Evolutionary conservation across 2,113 vertebrate species (phyloP).

Genomic region (Callipepla squamata): DNA sequence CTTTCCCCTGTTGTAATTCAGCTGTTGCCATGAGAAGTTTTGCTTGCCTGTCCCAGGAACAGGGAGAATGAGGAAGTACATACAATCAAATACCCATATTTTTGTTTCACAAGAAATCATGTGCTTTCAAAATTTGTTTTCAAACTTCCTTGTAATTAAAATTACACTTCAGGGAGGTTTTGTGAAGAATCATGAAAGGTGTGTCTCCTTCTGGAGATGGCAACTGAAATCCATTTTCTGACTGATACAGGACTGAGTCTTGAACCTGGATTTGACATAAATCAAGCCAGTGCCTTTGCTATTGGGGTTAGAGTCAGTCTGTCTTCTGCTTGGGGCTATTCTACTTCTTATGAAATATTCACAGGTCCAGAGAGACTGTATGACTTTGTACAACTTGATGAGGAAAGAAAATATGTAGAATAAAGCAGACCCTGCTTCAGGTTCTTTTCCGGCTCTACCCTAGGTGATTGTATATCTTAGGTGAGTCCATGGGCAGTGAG

Average conservation of each 20-base stretch:
- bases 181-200: background rate
- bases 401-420: background rate
- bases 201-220: background rate
- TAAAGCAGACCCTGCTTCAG: background rate
- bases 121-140: background rate
- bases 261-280: slow-evolving; percentile 27
- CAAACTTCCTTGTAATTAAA: background rate
- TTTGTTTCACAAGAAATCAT: background rate
- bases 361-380: slow-evolving; percentile 16
- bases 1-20: background rate
- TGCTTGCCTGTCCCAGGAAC: background rate
- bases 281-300: slow-evolving; percentile 5
- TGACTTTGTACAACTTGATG: slow-evolving; percentile 14
- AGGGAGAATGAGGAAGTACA: background rate
- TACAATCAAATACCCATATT: background rate
- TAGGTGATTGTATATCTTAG: background rate
- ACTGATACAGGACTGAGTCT: background rate
- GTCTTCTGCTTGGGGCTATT: slow-evolving; percentile 59
- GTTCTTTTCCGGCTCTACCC: background rate
- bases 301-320: slow-evolving; percentile 21
- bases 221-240: background rate
- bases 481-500: background rate
- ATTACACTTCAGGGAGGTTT: background rate
- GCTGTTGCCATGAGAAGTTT: background rate
- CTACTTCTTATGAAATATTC: slow-evolving; percentile 62